Evolutionary conservation across 2,797 vertebrate genomes (phyloP).

Genomic region (Gorsachius magnificus): DNA sequence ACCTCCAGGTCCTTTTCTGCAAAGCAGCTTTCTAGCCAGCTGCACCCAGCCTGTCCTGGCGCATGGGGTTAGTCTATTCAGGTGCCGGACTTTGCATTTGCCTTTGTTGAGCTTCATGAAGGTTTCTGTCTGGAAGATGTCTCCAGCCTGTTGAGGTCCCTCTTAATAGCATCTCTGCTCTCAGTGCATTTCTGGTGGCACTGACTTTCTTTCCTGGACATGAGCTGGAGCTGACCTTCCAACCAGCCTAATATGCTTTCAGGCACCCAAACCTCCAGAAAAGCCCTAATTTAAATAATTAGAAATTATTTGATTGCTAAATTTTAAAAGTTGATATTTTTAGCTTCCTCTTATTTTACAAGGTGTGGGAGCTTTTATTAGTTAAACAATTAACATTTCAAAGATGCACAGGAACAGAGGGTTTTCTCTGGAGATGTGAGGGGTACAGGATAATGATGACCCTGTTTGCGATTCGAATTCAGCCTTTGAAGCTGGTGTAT

Average conservation of each 20-base stretch:
- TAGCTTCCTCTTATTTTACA: not conserved
- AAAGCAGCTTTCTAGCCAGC: not conserved
- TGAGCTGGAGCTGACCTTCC: not conserved
- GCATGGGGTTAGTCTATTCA: not conserved
- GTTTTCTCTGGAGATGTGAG: conserved; percentile 46
- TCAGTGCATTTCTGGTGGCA: not conserved
- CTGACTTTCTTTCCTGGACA: not conserved
- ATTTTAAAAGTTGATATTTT: not conserved
- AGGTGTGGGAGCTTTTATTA: not conserved
- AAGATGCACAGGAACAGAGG: conserved; percentile 38
- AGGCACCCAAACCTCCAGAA: not conserved
- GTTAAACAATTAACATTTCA: conserved; percentile 70
- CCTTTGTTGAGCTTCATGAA: not conserved
- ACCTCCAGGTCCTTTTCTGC: not conserved
- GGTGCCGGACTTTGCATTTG: not conserved
- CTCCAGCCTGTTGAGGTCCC: not conserved
- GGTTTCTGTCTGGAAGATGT: not conserved
- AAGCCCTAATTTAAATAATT: not conserved
- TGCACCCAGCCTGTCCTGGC: not conserved
- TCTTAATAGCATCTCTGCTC: not conserved
- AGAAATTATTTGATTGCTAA: not conserved
- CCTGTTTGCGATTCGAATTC: conserved; percentile 31
- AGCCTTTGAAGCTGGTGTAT: conserved; percentile 61
- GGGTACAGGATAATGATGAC: conserved; percentile 49
- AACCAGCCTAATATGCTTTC: not conserved